Conservation (phyloP, 2,888 invertebrate species). For the Clanis bilineata region DNA sequence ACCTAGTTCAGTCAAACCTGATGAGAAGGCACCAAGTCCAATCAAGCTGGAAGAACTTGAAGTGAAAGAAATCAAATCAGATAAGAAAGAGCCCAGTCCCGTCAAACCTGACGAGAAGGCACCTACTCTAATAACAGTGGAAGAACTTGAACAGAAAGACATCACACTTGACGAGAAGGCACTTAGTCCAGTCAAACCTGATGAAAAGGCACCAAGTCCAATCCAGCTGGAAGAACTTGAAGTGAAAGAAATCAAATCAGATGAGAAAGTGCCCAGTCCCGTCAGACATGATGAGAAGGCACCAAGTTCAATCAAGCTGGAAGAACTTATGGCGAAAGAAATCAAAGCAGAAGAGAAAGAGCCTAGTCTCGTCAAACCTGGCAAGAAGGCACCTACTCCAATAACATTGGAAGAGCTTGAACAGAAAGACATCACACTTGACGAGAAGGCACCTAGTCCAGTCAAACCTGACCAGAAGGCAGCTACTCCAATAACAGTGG, state of each 20-base stretch:
- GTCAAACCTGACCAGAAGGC: too few species aligned
- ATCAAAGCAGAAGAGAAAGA: conserved; percentile 4
- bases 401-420: conserved; percentile 8
- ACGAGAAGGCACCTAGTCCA: conserved; percentile 1
- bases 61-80: conserved; percentile 15
- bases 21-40: too few species aligned
- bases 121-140: background rate
- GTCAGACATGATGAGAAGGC: background rate
- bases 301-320: too few species aligned
- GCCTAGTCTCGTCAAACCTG: background rate
- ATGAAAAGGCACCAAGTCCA: conserved; percentile 16
- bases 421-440: conserved; percentile 16
- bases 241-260: too few species aligned
- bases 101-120: conserved; percentile 10
- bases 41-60: too few species aligned
- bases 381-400: conserved; percentile 10
- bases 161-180: conserved; percentile 17
- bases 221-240: too few species aligned
- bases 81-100: conserved; percentile 13
- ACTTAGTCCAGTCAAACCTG: conserved; percentile 10
- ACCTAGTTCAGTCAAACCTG: conserved; percentile 11
- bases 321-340: too few species aligned
- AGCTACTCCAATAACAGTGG: background rate
- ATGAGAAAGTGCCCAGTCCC: conserved; percentile 13
- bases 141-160: conserved; percentile 18